Base-by-base conservation (phyloP, 2,888 invertebrate species). In the Marasmarcha lunaedactyla region DNA sequence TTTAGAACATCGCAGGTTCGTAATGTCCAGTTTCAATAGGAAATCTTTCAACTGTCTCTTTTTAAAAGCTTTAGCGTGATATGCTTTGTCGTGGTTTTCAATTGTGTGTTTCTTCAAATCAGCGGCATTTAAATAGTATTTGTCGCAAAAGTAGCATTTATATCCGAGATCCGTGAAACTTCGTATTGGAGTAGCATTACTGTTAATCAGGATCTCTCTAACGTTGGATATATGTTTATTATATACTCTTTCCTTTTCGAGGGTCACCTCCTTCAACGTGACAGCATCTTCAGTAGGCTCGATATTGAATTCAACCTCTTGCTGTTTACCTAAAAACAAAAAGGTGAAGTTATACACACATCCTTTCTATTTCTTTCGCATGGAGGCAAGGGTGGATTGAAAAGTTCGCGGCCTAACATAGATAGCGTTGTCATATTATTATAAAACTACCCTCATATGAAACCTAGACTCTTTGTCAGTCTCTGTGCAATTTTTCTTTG, bases 171-270 rank as follows among this genome's bases (percentile, higher is more conserved):
- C 63, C 1, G 52, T 54, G 38, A 52, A 56, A 30, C 51, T 51
- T 15, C 59, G 49, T 13, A 74, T 63, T 0, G 73, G 71, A 1
- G 72, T 72, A 0, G 71, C 71, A 38, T 71, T 73, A 0, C 71
- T 60, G 46, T 55, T 52, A n/a, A 46, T 40, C 1, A 73, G 41
- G 13, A 74, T 57, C 26, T 52, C 55, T 42, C 49, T 49, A 15
- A 67, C 47, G 39, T 73, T 73, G 34, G 46, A 46, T 13, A 54
- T 47, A 37, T 69, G 70, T 43, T 67, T 67, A 5, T 12, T 12
- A 12, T 14, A 14, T 12, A 34, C 3, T 34, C 4, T 13, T 9
- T 14, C 14, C 7, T 14, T 14, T 11, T 12, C 12, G 4, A 34
- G 5, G 2, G 7, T 2, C 9, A 7, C 7, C 5, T n/a, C n/a